Conservation (phyloP, 2,888 invertebrate genomes). For the Scaptomyza parva region DNA sequence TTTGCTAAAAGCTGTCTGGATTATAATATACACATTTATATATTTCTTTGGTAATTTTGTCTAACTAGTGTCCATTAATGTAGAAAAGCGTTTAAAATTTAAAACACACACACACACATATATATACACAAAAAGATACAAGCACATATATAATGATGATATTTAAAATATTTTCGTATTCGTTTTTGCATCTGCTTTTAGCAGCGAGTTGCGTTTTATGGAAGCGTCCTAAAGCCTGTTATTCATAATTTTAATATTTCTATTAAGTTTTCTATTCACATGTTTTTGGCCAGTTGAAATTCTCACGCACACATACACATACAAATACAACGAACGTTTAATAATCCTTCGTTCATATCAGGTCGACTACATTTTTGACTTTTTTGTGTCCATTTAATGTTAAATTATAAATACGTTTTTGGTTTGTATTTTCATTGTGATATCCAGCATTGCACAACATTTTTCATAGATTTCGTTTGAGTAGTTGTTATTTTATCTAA, state of each 20-base stretch:
- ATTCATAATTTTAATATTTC: conserved; percentile 8
- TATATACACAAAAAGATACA: conserved; percentile 30
- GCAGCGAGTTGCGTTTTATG: conserved; percentile 31
- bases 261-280: conserved; percentile 16
- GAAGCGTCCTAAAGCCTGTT: conserved; percentile 43
- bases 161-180: conserved; percentile 9
- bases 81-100: conserved; percentile 67
- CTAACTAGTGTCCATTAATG: conserved; percentile 68
- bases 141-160: conserved; percentile 32
- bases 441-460: conserved; percentile 38
- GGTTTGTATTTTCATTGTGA: conserved; percentile 15
- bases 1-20: conserved; percentile 59
- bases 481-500: conserved; percentile 57
- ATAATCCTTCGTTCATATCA: conserved; percentile 22
- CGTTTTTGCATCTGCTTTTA: conserved; percentile 9
- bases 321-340: no score
- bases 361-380: conserved; percentile 60
- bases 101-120: conserved; percentile 41
- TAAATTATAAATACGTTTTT: conserved; percentile 23
- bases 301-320: conserved; percentile 30
- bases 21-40: conserved; percentile 22
- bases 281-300: conserved; percentile 46
- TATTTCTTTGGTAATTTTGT: conserved; percentile 49
- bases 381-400: conserved; percentile 4
- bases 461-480: conserved; percentile 9